These are phyloP conservation scores for Proteles cristata DNA, from an alignment of 2,113 vertebrate species.

Conservation along the genomic window DNA sequence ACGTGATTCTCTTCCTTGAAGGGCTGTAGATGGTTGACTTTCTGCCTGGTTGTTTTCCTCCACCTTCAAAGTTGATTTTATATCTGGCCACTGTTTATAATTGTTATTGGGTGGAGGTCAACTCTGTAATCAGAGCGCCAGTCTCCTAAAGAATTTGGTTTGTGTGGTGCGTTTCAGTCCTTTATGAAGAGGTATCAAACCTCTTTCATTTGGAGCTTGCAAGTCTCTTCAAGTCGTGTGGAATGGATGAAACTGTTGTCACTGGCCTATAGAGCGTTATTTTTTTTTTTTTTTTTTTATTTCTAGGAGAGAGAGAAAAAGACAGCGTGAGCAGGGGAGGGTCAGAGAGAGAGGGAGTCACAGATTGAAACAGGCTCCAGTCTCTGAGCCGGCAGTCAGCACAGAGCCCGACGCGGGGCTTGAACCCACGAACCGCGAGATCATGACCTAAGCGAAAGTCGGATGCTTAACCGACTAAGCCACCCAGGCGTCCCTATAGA, in stretches of 20 bases:
- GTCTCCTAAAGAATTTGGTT: not conserved
- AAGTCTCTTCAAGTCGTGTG: not conserved
- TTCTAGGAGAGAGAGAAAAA: too few relatives aligned
- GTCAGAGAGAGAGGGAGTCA: too few relatives aligned
- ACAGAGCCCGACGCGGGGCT: too few relatives aligned
- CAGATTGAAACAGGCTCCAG: too few relatives aligned
- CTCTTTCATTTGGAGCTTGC: conserved; percentile 12
- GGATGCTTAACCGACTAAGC: too few relatives aligned
- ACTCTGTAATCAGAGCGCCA: not conserved
- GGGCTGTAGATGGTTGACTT: not conserved
- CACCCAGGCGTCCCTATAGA: too few relatives aligned
- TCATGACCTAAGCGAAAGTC: too few relatives aligned
- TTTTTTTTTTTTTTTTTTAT: too few relatives aligned
- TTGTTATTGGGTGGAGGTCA: not conserved
- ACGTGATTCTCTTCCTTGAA: not conserved
- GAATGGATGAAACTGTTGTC: not conserved
- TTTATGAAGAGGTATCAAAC: conserved; percentile 7
- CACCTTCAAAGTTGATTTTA: conserved; percentile 3
- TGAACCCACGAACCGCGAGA: too few relatives aligned
- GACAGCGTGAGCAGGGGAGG: too few relatives aligned
- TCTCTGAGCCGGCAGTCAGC: too few relatives aligned
- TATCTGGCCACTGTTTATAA: not conserved
- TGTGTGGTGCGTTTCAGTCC: conserved; percentile 24
- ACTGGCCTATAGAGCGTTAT: not conserved
- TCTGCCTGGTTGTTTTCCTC: not conserved